Percentiles rank a stretch among this genome's conserved stretches.
These are phyloP conservation scores for Syngnathus typhle DNA, from an alignment of 2,113 vertebrate species.

Conservation along the genomic window DNA sequence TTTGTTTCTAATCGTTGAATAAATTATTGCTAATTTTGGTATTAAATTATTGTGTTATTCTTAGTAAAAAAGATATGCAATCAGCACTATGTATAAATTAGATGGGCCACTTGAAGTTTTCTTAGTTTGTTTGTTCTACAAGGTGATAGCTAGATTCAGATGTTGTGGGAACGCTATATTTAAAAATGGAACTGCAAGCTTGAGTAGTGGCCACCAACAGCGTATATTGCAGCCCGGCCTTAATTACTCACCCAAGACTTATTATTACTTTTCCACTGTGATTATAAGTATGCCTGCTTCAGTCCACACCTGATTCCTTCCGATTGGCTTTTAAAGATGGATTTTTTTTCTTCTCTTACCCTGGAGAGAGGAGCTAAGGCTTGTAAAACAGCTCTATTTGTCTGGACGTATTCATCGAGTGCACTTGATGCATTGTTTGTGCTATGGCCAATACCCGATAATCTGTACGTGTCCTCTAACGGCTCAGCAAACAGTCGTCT, in stretches of 20 bases:
- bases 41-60: too few species aligned
- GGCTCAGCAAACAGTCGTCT: slow-evolving; percentile 50
- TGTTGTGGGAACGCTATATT: too few species aligned
- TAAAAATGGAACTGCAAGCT: too few species aligned
- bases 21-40: too few species aligned
- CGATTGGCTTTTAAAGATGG: neutral
- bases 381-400: neutral
- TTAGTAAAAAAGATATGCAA: too few species aligned
- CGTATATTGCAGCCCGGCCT: too few species aligned
- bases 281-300: neutral
- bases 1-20: too few species aligned
- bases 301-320: neutral
- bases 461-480: slow-evolving; percentile 62
- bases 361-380: neutral
- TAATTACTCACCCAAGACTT: neutral
- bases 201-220: too few species aligned
- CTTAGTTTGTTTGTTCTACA: too few species aligned
- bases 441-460: slow-evolving; percentile 57
- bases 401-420: neutral
- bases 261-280: neutral
- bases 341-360: neutral
- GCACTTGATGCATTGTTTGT: neutral
- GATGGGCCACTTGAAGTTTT: too few species aligned
- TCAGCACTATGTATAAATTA: too few species aligned
- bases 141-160: too few species aligned